Conservation (phyloP, 1,140 invertebrate species). For the Sinella curviseta region DNA sequence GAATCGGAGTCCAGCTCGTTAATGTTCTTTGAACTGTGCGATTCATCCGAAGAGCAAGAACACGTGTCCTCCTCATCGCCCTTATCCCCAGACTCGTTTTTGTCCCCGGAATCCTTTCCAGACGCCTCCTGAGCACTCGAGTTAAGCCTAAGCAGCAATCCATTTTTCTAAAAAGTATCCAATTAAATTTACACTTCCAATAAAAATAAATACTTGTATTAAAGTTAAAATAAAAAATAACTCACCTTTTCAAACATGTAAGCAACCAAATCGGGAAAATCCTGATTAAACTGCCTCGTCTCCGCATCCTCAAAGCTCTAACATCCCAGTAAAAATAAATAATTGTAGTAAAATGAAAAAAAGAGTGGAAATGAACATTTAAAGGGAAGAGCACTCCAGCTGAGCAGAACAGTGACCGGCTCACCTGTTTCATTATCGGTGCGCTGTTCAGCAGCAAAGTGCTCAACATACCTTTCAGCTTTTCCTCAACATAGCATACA, state of each 20-base stretch:
- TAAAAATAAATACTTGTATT: neutral
- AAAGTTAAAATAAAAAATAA: neutral
- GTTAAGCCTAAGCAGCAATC: neutral
- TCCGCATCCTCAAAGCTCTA: constrained; percentile 99
- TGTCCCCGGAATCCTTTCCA: neutral
- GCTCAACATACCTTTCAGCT: no score
- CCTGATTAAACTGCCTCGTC: constrained; percentile 89
- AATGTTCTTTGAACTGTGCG: neutral
- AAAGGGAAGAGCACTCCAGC: no score
- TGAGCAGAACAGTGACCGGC: no score
- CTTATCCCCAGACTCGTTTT: neutral
- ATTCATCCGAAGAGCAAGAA: neutral
- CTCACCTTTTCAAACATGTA: constrained; percentile 70
- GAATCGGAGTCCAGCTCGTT: neutral
- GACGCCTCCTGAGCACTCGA: neutral
- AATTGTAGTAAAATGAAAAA: no score
- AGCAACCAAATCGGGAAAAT: constrained; percentile 86
- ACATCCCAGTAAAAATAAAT: no score
- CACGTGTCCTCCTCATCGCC: no score
- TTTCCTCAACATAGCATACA: no score
- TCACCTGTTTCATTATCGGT: no score
- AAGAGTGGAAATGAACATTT: no score
- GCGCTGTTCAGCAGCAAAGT: no score
- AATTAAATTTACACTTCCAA: no score
- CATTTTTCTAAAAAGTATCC: neutral